Base-by-base conservation (phyloP, 2,888 invertebrate species). In the Conops quadrifasciatus region DNA sequence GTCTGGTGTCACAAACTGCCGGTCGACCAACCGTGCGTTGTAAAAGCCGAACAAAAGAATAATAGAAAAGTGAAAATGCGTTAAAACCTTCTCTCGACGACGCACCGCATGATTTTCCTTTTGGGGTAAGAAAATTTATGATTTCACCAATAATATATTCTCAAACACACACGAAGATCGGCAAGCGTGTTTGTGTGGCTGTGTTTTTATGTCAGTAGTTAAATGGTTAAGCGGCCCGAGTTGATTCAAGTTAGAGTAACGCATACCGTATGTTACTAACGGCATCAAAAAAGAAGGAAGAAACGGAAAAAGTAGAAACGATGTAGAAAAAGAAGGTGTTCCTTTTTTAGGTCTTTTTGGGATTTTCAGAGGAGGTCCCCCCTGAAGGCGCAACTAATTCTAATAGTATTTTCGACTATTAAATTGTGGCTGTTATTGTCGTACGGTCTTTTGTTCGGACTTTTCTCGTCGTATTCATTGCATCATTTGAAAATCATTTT, bases 101-200 rank as follows among this genome's bases (percentile, higher is more conserved):
- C 53, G 53, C 21, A 21, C 11, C 53, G 11, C 19, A 1, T 16
- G 13, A 49, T 49, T 49, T 16, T 15, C n/a, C n/a, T 53, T 53
- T 53, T 21, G 11, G n/a, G 49, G n/a, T 21, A 53, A 19, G 36
- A 62, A 21, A 62, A 62, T 62, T 62, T 62, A 62, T 62, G 62
- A 62, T 36, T 36, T 36, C 24, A 62, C 36, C 62, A 62, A 62
- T n/a, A 53, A 53, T 21, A 53, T 53, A 53, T 53, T 13, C 53
- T 7, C 11, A 11, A 15, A 21, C 11, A 11, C 21, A 21, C 21
- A 9, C 36, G 9, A 4, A 36, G 5, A 36, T 36, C 4, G 4
- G 36, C 36, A 36, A 36, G 9, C 36, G 9, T 9, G 9, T 56
- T 21, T 5, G 13, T 24, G 24, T 2, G 56, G 1, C 3, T 51